Percentiles rank a stretch among this genome's conserved stretches.
These are phyloP conservation scores for Balaenoptera acutorostrata DNA, from an alignment of 2,113 vertebrate genomes.

Conservation along the genomic window DNA sequence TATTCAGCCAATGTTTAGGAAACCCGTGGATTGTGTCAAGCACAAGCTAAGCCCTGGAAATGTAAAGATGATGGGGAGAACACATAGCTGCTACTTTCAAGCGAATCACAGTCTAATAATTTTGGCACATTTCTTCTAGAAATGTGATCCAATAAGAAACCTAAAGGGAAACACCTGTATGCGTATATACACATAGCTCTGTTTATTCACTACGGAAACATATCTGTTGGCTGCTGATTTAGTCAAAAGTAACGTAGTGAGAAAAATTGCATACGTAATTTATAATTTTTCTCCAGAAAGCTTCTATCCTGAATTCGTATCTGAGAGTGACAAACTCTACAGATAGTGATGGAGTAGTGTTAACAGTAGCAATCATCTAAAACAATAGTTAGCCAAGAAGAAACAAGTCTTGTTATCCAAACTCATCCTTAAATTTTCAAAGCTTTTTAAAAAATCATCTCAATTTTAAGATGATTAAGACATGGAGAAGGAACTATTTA, in stretches of 20 bases:
- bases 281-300: not conserved
- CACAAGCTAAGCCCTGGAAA: not conserved
- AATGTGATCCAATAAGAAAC: constrained; percentile 24
- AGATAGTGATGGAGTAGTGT: not conserved
- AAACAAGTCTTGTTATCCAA: not conserved
- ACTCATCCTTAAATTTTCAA: not conserved
- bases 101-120: not conserved
- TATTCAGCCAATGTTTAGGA: not conserved
- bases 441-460: not conserved
- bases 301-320: constrained; percentile 16
- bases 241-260: constrained; percentile 9
- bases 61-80: not conserved
- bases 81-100: not conserved
- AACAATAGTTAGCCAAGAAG: not conserved
- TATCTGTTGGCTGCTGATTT: not conserved
- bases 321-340: not conserved
- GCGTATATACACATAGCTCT: not conserved
- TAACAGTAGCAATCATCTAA: not conserved
- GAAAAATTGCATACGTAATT: constrained; percentile 35
- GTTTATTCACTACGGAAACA: not conserved
- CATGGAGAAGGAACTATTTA: not conserved
- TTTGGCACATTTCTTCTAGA: not conserved
- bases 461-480: not conserved
- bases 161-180: constrained; percentile 62
- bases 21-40: not conserved